These are phyloP conservation scores for Sebastes flavidus DNA, from an alignment of 2,797 vertebrate genomes.

Conservation along the genomic window DNA sequence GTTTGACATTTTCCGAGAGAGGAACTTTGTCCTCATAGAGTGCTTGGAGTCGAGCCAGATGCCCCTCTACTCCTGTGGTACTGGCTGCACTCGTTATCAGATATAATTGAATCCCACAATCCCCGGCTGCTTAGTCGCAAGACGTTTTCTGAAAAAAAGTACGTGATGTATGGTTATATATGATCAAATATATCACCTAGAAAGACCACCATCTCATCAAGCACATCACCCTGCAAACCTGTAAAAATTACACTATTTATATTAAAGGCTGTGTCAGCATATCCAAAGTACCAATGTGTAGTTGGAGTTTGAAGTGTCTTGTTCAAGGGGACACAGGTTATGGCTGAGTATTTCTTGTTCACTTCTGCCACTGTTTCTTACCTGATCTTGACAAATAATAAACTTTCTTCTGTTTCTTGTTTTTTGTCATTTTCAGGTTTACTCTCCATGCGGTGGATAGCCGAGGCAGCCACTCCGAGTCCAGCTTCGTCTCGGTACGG, in stretches of 20 bases:
- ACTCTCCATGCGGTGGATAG: slow-evolving; percentile 94
- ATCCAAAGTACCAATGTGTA: not conserved
- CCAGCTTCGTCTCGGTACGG: slow-evolving; percentile 91
- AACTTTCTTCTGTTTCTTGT: not conserved
- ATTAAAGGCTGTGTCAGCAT: not conserved
- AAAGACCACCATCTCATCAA: not conserved
- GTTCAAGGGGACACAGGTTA: not conserved
- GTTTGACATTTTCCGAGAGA: slow-evolving; percentile 66
- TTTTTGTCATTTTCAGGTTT: slow-evolving; percentile 81
- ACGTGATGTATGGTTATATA: not conserved
- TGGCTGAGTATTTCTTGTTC: not conserved
- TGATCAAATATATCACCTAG: slow-evolving; percentile 1
- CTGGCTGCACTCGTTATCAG: slow-evolving; percentile 33
- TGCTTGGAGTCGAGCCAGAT: slow-evolving; percentile 39
- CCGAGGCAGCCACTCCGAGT: slow-evolving; percentile 91
- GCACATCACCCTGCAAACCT: not conserved
- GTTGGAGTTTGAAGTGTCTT: not conserved
- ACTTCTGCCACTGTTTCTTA: not conserved
- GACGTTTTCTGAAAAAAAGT: slow-evolving; percentile 1
- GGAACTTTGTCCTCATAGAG: slow-evolving; percentile 50
- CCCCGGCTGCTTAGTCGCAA: not conserved
- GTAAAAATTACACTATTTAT: not conserved
- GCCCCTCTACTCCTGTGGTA: slow-evolving; percentile 22
- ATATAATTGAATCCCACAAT: slow-evolving; percentile 39
- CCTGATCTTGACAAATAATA: not conserved